These are phyloP conservation scores for Morpho achilles DNA, from an alignment of 2,888 invertebrate genomes.

Conservation along the genomic window DNA sequence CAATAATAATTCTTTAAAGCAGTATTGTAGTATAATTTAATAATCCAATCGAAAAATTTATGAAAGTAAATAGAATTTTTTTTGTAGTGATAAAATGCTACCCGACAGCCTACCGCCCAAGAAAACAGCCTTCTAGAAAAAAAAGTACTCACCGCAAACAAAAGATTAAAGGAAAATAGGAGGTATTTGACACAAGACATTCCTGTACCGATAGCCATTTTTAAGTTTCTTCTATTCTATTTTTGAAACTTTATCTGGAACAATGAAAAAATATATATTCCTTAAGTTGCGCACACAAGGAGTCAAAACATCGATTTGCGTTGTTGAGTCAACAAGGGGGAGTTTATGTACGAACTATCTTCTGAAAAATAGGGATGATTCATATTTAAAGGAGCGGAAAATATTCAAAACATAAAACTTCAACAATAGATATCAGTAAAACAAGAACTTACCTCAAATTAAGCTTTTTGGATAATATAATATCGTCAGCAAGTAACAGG, in stretches of 20 bases:
- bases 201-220: constrained; percentile 87
- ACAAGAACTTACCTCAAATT: constrained; percentile 22
- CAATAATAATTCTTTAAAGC: too few species aligned
- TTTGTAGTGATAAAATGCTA: neutral
- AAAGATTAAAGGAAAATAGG: constrained; percentile 91
- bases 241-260: constrained; percentile 53
- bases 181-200: constrained; percentile 94
- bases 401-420: neutral
- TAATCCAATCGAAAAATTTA: neutral
- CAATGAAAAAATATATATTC: constrained; percentile 36
- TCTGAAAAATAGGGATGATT: neutral
- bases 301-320: constrained; percentile 54
- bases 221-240: constrained; percentile 46
- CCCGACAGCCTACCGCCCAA: constrained; percentile 19
- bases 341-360: neutral
- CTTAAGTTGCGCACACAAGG: constrained; percentile 20
- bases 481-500: neutral
- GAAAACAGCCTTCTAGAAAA: constrained; percentile 25
- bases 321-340: constrained; percentile 32
- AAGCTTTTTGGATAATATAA: constrained; percentile 16
- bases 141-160: constrained; percentile 88
- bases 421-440: neutral
- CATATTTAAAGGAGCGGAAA: too few species aligned
- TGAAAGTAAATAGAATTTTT: neutral
- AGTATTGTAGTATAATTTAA: neutral